These are phyloP conservation scores for Caenorhabditis inopinata DNA, from an alignment of 1,140 invertebrate genomes.

Conservation along the genomic window DNA sequence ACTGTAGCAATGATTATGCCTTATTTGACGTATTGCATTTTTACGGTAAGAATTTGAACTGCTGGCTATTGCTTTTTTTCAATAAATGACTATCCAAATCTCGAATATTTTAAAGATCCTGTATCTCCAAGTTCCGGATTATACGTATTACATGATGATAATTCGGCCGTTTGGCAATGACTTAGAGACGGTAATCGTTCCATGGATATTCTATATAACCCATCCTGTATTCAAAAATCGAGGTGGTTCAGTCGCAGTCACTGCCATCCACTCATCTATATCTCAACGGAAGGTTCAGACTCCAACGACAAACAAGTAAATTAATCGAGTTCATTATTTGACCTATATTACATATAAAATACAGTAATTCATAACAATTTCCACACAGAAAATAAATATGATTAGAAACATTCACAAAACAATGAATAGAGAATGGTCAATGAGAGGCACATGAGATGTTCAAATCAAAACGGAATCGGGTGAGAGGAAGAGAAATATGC, in stretches of 20 bases:
- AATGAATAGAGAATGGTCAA: not conserved
- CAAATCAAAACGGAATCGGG: not conserved
- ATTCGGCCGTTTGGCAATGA: slow-evolving; percentile 4
- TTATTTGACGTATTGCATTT: not conserved
- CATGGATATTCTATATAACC: slow-evolving; percentile 6
- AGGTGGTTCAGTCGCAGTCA: not conserved
- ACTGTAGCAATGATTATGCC: slow-evolving; percentile 19
- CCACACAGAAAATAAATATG: not conserved
- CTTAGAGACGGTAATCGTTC: not conserved
- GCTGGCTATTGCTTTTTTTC: no score
- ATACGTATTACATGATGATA: slow-evolving; percentile 21
- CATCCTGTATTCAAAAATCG: slow-evolving; percentile 6
- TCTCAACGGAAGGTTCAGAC: not conserved
- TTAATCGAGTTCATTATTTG: not conserved
- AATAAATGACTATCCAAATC: no score
- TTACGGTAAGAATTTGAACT: not conserved
- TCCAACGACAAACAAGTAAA: no score
- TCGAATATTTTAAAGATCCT: not conserved
- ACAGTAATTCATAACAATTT: no score
- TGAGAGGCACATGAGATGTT: not conserved
- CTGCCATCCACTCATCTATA: not conserved
- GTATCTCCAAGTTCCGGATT: not conserved
- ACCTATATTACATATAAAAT: no score
- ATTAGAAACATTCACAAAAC: not conserved
- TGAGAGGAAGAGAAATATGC: not conserved